A percentile compares a stretch with the other conserved stretches of the same genome.
These are phyloP conservation scores for Brassicogethes aeneus DNA, from an alignment of 2,888 invertebrate species.

Conservation along the genomic window DNA sequence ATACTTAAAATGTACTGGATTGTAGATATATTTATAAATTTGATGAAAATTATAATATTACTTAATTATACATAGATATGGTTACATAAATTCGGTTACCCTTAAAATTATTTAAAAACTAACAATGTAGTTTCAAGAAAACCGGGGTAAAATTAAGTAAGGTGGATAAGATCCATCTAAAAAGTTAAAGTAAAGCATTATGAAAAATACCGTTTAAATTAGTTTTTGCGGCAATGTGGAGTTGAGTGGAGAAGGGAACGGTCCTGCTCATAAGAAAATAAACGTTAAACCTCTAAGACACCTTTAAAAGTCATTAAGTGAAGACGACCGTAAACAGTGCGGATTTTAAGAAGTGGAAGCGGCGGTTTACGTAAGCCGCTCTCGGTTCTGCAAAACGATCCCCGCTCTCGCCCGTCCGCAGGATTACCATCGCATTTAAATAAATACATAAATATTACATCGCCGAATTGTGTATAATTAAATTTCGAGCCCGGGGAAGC, in stretches of 20 bases:
- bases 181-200: too few relatives aligned
- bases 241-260: conserved; percentile 1
- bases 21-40: too few relatives aligned
- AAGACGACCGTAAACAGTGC: conserved; percentile 33
- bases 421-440: conserved; percentile 45
- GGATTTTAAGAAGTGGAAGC: conserved; percentile 3
- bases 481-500: neutral
- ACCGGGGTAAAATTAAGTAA: too few relatives aligned
- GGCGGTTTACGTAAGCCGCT: neutral
- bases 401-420: conserved; percentile 22
- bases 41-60: too few relatives aligned
- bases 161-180: too few relatives aligned
- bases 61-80: too few relatives aligned
- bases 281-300: conserved; percentile 33
- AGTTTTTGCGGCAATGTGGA: conserved; percentile 15
- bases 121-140: too few relatives aligned
- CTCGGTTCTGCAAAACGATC: neutral
- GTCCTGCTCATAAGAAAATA: conserved; percentile 23
- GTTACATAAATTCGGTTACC: too few relatives aligned
- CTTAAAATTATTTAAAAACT: too few relatives aligned
- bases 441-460: conserved; percentile 46
- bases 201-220: conserved; percentile 9
- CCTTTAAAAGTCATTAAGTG: conserved; percentile 37
- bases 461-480: conserved; percentile 38
- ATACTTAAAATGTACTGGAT: too few relatives aligned